Conservation (phyloP, 2,888 invertebrate genomes). For the Bugulina stolonifera region DNA sequence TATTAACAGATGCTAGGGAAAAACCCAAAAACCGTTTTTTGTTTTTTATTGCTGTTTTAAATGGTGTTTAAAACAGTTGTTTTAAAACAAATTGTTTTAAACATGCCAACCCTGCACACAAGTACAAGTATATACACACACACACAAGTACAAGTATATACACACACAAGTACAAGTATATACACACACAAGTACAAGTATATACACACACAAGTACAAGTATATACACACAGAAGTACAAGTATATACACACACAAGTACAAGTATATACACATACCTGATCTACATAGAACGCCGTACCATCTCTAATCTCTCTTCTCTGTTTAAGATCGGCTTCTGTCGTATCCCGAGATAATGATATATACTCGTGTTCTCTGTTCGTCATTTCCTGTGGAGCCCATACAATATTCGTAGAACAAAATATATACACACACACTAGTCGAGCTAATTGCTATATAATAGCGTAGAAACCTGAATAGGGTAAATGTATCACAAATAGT, state of each 20-base stretch:
- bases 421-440: too few species aligned
- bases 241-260: background rate
- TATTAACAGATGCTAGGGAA: too few species aligned
- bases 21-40: too few species aligned
- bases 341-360: constrained; percentile 86
- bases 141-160: background rate
- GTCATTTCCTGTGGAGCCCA: constrained; percentile 67
- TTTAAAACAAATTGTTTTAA: too few species aligned
- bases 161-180: background rate
- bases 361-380: constrained; percentile 83
- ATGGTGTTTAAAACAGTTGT: too few species aligned
- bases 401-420: too few species aligned
- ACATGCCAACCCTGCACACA: background rate
- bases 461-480: too few species aligned
- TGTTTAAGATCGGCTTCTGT: constrained; percentile 96
- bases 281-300: constrained; percentile 85
- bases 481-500: too few species aligned
- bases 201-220: background rate
- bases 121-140: background rate
- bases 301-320: constrained; percentile 78
- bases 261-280: constrained; percentile 61
- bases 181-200: background rate
- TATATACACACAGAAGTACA: background rate
- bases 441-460: too few species aligned
- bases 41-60: too few species aligned